Conservation (phyloP, 2,113 vertebrate genomes). For the Nothobranchius furzeri region DNA sequence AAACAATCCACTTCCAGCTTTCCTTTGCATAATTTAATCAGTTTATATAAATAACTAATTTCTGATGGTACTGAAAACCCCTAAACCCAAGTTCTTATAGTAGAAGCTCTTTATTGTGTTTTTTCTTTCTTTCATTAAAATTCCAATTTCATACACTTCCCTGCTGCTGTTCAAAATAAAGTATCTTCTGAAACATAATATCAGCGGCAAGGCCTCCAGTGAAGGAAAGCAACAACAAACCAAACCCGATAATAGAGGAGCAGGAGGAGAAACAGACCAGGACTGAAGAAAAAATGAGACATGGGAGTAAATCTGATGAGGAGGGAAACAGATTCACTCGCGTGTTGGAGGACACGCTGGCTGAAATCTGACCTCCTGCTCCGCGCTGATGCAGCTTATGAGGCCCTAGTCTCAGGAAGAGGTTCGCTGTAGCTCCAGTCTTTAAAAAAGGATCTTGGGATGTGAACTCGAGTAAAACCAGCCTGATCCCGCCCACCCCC, state of each 20-base stretch:
- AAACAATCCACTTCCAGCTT: no score
- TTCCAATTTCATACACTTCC: constrained; percentile 54
- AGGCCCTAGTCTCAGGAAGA: constrained; percentile 65
- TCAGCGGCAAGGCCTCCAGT: constrained; percentile 49
- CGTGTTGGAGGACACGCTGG: constrained; percentile 50
- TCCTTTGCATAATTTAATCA: background rate
- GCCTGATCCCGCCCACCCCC: constrained; percentile 30
- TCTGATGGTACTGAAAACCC: constrained; percentile 21
- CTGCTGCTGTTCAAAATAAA: constrained; percentile 39
- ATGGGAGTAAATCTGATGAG: constrained; percentile 50
- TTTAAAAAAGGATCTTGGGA: constrained; percentile 53
- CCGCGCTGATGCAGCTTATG: constrained; percentile 51
- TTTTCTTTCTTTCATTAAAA: constrained; percentile 52
- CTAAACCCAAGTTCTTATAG: constrained; percentile 8
- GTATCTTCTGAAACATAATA: constrained; percentile 66
- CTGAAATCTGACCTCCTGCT: constrained; percentile 61
- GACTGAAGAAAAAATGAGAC: constrained; percentile 16
- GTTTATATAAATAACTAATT: constrained; percentile 23
- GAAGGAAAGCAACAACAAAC: constrained; percentile 8
- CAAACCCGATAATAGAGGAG: constrained; percentile 29
- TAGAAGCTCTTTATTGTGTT: constrained; percentile 37
- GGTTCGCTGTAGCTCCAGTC: constrained; percentile 43
- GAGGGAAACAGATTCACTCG: constrained; percentile 44
- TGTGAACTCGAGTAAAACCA: constrained; percentile 52
- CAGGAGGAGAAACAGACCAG: constrained; percentile 12